Percentiles rank a stretch among this genome's conserved stretches.
phyloP scores from a whole-genome alignment of 2,888 invertebrate species.

The Melanophora roralis region DNA sequence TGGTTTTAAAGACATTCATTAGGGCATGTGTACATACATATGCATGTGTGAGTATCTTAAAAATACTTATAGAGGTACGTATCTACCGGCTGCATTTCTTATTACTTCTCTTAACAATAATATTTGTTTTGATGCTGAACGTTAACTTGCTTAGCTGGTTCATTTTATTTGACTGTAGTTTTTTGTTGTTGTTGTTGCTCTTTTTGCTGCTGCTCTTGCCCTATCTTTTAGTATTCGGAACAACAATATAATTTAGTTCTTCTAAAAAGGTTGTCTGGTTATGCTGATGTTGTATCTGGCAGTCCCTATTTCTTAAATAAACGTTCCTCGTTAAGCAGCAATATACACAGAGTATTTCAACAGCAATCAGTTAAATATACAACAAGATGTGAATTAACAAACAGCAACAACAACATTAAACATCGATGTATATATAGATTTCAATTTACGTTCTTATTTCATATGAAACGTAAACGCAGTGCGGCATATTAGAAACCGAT shows the following conservation, averaged over 20 bases:
- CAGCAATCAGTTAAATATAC: slow-evolving; percentile 40
- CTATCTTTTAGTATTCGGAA: not conserved
- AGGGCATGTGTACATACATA: slow-evolving; percentile 14
- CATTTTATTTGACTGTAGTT: slow-evolving; percentile 8
- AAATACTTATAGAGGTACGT: not conserved
- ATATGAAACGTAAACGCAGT: slow-evolving; percentile 33
- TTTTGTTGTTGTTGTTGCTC: no score
- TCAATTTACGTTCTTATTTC: slow-evolving; percentile 37
- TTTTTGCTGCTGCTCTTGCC: not conserved
- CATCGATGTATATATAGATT: slow-evolving; percentile 15
- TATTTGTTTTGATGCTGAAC: slow-evolving; percentile 51
- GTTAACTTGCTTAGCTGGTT: not conserved
- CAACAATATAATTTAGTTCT: slow-evolving; percentile 29
- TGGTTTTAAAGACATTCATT: no score
- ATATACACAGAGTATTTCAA: slow-evolving; percentile 36
- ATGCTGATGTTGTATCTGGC: not conserved
- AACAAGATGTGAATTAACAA: slow-evolving; percentile 41
- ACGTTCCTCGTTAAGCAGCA: slow-evolving; percentile 27
- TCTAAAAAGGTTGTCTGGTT: slow-evolving; percentile 4
- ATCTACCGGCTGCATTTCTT: not conserved
- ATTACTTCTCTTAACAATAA: slow-evolving; percentile 42
- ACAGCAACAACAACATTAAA: not conserved
- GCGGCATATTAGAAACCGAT: not conserved
- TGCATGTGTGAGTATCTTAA: not conserved
- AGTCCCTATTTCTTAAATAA: slow-evolving; percentile 18